phyloP scores from a whole-genome alignment of 2,797 vertebrate species.

The Mus minutoides region DNA sequence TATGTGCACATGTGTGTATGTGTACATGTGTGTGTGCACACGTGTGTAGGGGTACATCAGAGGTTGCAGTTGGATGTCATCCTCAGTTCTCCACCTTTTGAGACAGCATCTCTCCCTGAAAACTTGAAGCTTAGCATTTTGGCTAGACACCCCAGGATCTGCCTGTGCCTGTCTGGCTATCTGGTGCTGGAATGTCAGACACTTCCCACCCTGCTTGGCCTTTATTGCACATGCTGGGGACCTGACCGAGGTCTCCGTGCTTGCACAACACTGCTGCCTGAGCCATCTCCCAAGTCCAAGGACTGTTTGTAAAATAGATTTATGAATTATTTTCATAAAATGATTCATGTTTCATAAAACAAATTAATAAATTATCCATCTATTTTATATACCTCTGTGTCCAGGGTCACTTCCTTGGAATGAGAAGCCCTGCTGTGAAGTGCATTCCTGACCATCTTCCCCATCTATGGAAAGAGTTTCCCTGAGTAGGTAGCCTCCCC shows the following conservation, averaged over 20 bases:
- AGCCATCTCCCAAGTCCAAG: background rate
- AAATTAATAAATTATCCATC: background rate
- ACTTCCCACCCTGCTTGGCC: background rate
- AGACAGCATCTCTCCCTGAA: background rate
- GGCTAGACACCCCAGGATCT: background rate
- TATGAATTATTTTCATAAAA: background rate
- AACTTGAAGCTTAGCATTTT: background rate
- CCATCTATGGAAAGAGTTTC: background rate
- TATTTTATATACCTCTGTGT: background rate
- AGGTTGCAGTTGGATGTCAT: background rate
- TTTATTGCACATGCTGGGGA: background rate
- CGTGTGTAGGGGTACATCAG: background rate
- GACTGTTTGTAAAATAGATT: background rate
- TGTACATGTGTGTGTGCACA: background rate
- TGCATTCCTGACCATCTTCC: background rate
- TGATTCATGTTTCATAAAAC: background rate
- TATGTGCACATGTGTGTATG: fast-evolving
- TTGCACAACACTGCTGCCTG: too few species aligned
- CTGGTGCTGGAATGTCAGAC: background rate
- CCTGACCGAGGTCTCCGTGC: too few species aligned
- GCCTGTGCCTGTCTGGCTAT: background rate
- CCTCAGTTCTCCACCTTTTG: background rate
- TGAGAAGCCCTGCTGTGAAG: background rate
- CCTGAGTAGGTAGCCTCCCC: background rate
- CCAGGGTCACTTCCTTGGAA: background rate